Evolutionary conservation across 2,797 vertebrate genomes (phyloP), one percentile per base, ranked within the genome.

Genomic region (Amazona ochrocephala): DNA sequence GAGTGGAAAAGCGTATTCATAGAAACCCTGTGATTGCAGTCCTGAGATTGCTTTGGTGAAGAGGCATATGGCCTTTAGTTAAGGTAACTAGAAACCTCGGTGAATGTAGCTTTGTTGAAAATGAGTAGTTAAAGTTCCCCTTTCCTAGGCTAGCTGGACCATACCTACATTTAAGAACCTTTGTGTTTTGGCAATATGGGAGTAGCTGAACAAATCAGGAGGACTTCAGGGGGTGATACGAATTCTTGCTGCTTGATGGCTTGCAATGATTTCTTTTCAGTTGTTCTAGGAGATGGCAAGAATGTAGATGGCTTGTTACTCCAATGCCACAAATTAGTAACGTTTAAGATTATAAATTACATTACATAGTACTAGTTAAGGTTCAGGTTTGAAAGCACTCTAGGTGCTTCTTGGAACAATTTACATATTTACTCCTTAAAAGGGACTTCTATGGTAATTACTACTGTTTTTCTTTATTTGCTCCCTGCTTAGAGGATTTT

Each of bases 401-500:
- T 67, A 67, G 62, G 23, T 88, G 16, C 54, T 79, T 72, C 44
- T 81, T 27, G 42, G 47, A 65, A 71, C 32, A 62, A 4, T 32
- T 81, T n/a, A 78, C 24, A 7, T 66, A 61, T 75, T 86, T 91
- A 21, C 24, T 83, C 26, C 51, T 90, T 78, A 39, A 34, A 70
- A 91, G 45, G 23, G 70, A 27, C 51, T 89, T 4, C 42, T 72
- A 2, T 68, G 58, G 24, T 77, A 94, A 64, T 92, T 86, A 26
- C 62, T 77, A 4, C 34, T 44, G 16, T 92, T 90, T 89, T 37
- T 90, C 76, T 95, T 91, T 42, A 84, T 90, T 90, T 94, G 29
- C 37, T 77, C 41, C 8, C 14, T 85, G 72, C 81, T 73, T 92
- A 66, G 54, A 89, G 70, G 54, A 37, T 53, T 86, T 91, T 86